These are phyloP conservation scores for Noctuana brunneofusca DNA, from an alignment of 2,888 invertebrate genomes.

Conservation along the genomic window DNA sequence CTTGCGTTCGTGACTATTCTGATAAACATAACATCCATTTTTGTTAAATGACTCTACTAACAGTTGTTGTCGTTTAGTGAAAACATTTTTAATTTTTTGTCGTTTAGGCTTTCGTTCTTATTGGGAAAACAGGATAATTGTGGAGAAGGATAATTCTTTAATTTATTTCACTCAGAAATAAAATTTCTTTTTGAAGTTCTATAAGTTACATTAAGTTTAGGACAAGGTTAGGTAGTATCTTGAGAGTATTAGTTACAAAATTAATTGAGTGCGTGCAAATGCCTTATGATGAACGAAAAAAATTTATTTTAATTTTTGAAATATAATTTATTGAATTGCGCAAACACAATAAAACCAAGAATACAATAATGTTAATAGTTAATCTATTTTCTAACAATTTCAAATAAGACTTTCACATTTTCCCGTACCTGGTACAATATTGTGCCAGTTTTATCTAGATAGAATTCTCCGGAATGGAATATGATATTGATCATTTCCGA, in stretches of 20 bases:
- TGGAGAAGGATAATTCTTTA: too few species aligned
- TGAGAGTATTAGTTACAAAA: too few species aligned
- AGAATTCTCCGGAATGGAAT: constrained; percentile 40
- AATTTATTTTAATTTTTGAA: too few species aligned
- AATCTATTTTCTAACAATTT: background rate
- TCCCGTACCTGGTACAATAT: background rate
- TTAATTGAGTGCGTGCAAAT: too few species aligned
- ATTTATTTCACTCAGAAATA: too few species aligned
- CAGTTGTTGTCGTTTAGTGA: constrained; percentile 23
- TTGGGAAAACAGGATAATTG: background rate
- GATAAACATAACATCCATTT: constrained; percentile 33
- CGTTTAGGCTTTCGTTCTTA: background rate
- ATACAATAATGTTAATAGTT: too few species aligned
- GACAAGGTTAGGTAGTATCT: too few species aligned
- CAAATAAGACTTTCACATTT: background rate
- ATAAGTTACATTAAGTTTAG: too few species aligned
- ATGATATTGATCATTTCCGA: constrained; percentile 65
- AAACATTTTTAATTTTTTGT: constrained; percentile 13
- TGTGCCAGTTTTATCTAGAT: constrained; percentile 6
- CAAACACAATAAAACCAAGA: too few species aligned
- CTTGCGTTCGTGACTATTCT: constrained; percentile 46
- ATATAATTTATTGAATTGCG: too few species aligned
- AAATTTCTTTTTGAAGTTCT: too few species aligned
- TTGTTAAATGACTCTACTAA: constrained; percentile 32
- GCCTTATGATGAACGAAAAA: too few species aligned